Evolutionary conservation across 2,113 vertebrate species (phyloP), one percentile per base, ranked within the genome.

Genomic region (Atherinomorus stipes): DNA sequence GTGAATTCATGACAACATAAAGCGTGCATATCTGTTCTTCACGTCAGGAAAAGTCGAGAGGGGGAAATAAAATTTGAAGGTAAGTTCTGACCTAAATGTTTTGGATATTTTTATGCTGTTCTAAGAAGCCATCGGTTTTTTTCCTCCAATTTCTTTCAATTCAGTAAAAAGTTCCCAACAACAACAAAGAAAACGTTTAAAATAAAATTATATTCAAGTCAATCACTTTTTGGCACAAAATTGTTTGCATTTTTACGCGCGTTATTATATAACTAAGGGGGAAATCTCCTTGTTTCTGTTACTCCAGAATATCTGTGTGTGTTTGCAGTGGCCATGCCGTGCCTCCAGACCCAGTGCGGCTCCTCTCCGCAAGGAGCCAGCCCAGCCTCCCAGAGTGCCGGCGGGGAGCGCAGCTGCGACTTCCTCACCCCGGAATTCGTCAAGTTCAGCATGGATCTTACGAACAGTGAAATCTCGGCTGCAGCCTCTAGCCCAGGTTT

Each of bases 401-500:
- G 91, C 80, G 95, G 92, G 85, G 97, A 97, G 83, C 96, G 96
- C 94, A 95, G 95, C 96, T 96, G 96, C 92, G 97, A 98, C 90
- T 97, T 98, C 94, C 91, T 98, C 88, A 98, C 96, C 18, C 97
- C 98, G 83, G 98, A 99, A 94, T 99, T 99, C 64, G 97, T 99
- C 87, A 99, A 99, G 95, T 99, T 98, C 94, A 99, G 97, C 95
- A 99, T 99, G 98, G 98, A 99, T 91, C 95, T 99, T 61, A 98
- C 97, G 82, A 99, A 99, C 95, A 97, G 96, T 58, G 98, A 99
- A 85, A 93, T 97, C 19, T 79, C 89, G 0, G 60, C 81, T 80
- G 95, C 95, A 83, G 93, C 98, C 70, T 96, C 97, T 80, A 94
- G 96, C 63, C 94, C 96, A 90, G 94, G 93, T 87, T 96, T 97